Percentiles rank a stretch among this genome's conserved stretches.
phyloP scores from a whole-genome alignment of 2,888 invertebrate species.

The Tenthredo distinguenda region DNA sequence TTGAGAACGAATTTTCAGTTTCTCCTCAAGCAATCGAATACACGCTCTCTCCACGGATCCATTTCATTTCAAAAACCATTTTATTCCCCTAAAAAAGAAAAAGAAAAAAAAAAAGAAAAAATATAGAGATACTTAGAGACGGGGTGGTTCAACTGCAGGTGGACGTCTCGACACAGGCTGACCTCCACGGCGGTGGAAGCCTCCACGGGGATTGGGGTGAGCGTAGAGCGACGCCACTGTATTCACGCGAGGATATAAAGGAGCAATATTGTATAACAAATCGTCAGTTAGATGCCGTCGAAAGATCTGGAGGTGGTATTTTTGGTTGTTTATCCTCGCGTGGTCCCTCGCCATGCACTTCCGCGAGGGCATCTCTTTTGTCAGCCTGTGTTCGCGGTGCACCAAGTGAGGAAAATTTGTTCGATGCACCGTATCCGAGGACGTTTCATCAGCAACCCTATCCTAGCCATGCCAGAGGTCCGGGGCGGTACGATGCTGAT shows the following conservation, averaged over 20 bases:
- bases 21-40: not conserved
- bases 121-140: not conserved
- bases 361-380: slow-evolving; percentile 85
- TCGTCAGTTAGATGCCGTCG: slow-evolving; percentile 91
- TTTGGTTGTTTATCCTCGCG: slow-evolving; percentile 93
- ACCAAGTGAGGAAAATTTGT: slow-evolving; percentile 93
- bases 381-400: slow-evolving; percentile 93
- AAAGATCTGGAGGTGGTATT: slow-evolving; percentile 83
- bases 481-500: slow-evolving; percentile 58
- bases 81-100: not conserved
- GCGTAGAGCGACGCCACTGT: slow-evolving; percentile 81
- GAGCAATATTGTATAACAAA: slow-evolving; percentile 97
- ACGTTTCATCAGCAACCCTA: slow-evolving; percentile 74
- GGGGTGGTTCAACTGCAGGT: slow-evolving; percentile 67
- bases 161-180: slow-evolving; percentile 77
- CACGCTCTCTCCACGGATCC: not conserved
- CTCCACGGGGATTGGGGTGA: slow-evolving; percentile 78
- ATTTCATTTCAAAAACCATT: not conserved
- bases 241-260: slow-evolving; percentile 93
- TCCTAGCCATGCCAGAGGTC: slow-evolving; percentile 69
- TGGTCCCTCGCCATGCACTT: slow-evolving; percentile 84
- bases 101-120: not conserved
- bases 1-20: not conserved
- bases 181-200: slow-evolving; percentile 79
- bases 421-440: slow-evolving; percentile 90